Percentiles rank a stretch among this genome's conserved stretches.
Conservation (phyloP, 1,140 invertebrate genomes). For the Notospermus geniculatus region DNA sequence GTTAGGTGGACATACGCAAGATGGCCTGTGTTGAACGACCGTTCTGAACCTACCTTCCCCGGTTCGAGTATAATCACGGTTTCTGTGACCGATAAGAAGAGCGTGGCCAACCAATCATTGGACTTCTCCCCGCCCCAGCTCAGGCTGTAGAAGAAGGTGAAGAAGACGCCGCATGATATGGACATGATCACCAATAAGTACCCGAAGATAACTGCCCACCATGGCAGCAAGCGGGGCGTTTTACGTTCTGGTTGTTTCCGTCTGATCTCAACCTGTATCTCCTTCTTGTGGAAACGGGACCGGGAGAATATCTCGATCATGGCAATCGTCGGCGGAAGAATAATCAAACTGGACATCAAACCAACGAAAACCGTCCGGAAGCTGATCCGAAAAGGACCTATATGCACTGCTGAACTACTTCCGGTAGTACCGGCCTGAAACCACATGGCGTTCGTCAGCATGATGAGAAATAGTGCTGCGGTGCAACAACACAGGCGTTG, state of each 20-base stretch:
- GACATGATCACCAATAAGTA: slow-evolving; percentile 47
- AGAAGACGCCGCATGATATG: slow-evolving; percentile 54
- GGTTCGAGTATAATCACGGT: slow-evolving; percentile 60
- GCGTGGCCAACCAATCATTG: slow-evolving; percentile 58
- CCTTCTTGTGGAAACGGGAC: slow-evolving; percentile 30
- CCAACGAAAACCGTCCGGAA: slow-evolving; percentile 45
- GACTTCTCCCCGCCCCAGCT: slow-evolving; percentile 59
- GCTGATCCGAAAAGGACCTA: slow-evolving; percentile 55
- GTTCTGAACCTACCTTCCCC: no score
- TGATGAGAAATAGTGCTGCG: slow-evolving; percentile 39
- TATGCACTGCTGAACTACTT: slow-evolving; percentile 32
- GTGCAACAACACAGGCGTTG: slow-evolving; percentile 41
- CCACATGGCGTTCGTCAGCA: slow-evolving; percentile 50
- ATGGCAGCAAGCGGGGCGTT: slow-evolving; percentile 22
- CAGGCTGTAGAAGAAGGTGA: slow-evolving; percentile 60
- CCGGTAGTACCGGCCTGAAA: slow-evolving; percentile 32
- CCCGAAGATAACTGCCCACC: slow-evolving; percentile 36
- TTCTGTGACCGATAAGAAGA: slow-evolving; percentile 58
- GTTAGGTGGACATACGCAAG: no score
- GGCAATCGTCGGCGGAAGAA: slow-evolving; percentile 56
- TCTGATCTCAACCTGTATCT: slow-evolving; percentile 35
- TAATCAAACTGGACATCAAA: slow-evolving; percentile 37
- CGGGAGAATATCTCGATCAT: slow-evolving; percentile 51
- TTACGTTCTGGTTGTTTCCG: slow-evolving; percentile 37
- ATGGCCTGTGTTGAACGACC: no score